A percentile compares a stretch with the other conserved stretches of the same genome.
Evolutionary conservation across 2,888 invertebrate genomes (phyloP).

Genomic region (Nephrotoma appendiculata): DNA sequence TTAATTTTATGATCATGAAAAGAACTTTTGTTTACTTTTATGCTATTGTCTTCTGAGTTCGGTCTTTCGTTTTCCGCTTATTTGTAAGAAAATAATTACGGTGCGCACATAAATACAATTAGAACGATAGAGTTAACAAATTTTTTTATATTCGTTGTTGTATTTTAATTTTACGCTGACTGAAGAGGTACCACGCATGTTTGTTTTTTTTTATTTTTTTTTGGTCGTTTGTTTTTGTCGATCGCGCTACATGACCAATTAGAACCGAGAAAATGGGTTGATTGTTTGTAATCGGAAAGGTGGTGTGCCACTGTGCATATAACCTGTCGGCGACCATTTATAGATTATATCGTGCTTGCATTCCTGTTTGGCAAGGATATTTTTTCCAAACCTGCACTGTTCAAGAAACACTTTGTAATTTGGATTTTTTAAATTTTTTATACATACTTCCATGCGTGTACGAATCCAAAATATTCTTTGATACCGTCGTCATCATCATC

Average conservation of each 20-base stretch:
- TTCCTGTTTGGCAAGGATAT: too few species aligned
- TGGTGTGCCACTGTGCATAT: background rate
- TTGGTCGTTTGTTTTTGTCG: background rate
- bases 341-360: too few species aligned
- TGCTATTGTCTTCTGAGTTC: background rate
- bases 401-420: too few species aligned
- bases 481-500: background rate
- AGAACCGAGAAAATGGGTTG: background rate
- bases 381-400: too few species aligned
- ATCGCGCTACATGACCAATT: background rate
- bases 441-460: background rate
- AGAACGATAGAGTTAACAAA: background rate
- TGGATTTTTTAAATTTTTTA: background rate
- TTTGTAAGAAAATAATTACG: background rate
- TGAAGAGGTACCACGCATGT: background rate
- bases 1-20: background rate
- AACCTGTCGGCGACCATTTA: too few species aligned
- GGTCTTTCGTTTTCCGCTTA: background rate
- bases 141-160: background rate
- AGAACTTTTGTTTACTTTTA: background rate
- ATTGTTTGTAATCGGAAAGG: background rate
- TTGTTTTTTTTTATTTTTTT: background rate
- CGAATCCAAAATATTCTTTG: background rate
- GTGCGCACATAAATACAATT: background rate
- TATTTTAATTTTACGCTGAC: background rate